Conservation (phyloP, 2,113 vertebrate species). For the Daboia siamensis region DNA sequence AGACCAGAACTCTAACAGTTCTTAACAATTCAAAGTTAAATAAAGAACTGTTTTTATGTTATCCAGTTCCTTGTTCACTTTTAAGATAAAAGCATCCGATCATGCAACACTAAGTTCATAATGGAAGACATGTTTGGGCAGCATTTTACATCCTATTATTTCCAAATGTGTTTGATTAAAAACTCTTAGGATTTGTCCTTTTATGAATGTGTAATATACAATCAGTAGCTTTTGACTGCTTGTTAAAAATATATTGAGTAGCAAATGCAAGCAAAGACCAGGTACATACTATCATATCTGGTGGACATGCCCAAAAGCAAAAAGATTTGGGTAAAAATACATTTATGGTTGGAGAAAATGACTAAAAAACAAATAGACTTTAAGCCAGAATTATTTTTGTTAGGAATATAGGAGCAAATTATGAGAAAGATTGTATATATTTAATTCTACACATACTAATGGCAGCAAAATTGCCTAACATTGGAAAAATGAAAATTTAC, state of each 20-base stretch:
- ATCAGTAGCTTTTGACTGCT: constrained; percentile 69
- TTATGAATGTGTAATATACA: constrained; percentile 73
- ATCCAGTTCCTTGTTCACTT: constrained; percentile 65
- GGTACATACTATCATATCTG: too few species aligned
- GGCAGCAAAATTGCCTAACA: too few species aligned
- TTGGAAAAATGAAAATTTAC: too few species aligned
- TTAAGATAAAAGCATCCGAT: constrained; percentile 64
- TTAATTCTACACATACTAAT: too few species aligned
- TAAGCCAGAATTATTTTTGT: too few species aligned
- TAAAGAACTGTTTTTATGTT: constrained; percentile 49
- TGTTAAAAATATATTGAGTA: constrained; percentile 67
- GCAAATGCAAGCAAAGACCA: background rate
- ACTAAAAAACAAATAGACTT: too few species aligned
- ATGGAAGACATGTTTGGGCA: constrained; percentile 54
- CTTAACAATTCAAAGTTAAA: constrained; percentile 57
- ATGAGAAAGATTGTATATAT: too few species aligned
- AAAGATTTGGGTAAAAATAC: too few species aligned
- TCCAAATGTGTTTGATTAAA: background rate
- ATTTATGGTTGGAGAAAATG: too few species aligned
- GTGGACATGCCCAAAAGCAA: too few species aligned
- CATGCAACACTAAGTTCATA: constrained; percentile 62
- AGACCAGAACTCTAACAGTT: background rate
- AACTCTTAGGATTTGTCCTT: background rate
- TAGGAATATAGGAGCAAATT: too few species aligned
- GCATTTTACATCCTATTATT: background rate